Conservation (phyloP, 2,888 invertebrate species). For the Dicycla oo region DNA sequence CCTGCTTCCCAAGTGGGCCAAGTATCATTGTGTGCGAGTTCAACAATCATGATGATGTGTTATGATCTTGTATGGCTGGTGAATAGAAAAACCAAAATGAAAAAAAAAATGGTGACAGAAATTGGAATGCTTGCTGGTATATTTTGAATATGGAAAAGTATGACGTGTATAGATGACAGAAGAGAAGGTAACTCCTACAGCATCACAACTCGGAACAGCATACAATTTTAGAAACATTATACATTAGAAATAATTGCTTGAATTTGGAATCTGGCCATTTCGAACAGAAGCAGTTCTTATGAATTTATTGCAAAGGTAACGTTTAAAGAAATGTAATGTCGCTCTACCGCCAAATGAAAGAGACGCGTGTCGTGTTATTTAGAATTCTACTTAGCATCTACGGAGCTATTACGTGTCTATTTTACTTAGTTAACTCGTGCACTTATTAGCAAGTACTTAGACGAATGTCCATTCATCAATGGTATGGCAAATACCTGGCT, state of each 20-base stretch:
- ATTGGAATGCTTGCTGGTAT: not conserved
- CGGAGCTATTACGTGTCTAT: conserved; percentile 16
- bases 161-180: not conserved
- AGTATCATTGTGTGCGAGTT: conserved; percentile 63
- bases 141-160: conserved; percentile 4
- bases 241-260: not conserved
- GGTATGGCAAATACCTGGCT: not conserved
- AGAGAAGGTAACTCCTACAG: not conserved
- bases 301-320: not conserved
- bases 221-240: not conserved
- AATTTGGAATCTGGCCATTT: not conserved
- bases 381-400: conserved; percentile 22
- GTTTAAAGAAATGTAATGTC: not conserved
- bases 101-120: not conserved
- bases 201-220: not conserved
- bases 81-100: not conserved
- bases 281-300: not conserved
- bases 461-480: conserved; percentile 27
- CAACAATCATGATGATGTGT: conserved; percentile 43
- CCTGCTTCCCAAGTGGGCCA: conserved; percentile 80
- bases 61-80: conserved; percentile 23
- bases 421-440: conserved; percentile 31
- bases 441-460: conserved; percentile 21
- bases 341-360: conserved; percentile 19
- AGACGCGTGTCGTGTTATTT: conserved; percentile 14